Base-by-base conservation (phyloP, 2,113 vertebrate species). In the Cranoglanis bouderius region DNA sequence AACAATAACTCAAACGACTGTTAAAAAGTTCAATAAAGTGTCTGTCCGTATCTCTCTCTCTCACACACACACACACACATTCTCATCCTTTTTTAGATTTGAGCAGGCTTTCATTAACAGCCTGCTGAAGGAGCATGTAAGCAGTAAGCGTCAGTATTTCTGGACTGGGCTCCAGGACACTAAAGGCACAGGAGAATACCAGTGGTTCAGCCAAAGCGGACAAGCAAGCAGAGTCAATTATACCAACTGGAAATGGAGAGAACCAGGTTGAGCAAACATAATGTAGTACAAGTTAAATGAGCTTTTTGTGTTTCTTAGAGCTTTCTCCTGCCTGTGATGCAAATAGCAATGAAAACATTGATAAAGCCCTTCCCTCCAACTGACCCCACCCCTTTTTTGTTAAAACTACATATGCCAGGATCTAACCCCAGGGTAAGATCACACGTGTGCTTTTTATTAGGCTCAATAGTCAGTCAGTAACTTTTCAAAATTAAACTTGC, bases 21-120 rank as follows among this genome's bases (percentile, higher is more conserved):
- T 29, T 29, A 14, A 10, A 51, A 4, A 3, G 46, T 19, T 67
- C 6, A 32, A 38, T 18, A 18, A 26, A 16, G 2, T 67, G 12
- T 29, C 40, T n/a, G 1, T 59, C 14, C 40, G 0, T n/a, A 4
- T 21, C 35, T 80, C 59, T 77, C 9, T 85, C 19, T 82, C 40
- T n/a, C 24, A 12, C 4, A 4, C 40, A 14, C 38, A 78, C 10
- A 72, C 21, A 24, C 72, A 75, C 40, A 6, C 29, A 32, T 82
- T 40, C 46, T 49, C 59, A 21, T 49, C 5, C 21, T 16, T 61
- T 93, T 94, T 35, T 94, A 99, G 98, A 92, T 99, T 99, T 94
- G 98, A 99, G 85, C 98, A 99, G 95, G 97, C 97, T 90, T 99
- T 96, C 88, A 94, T 99, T 93, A 99, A 95, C 93, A 95, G 93